Evolutionary conservation across 1,140 invertebrate species (phyloP), one percentile per base, ranked within the genome.

Genomic region (Ruditapes philippinarum): DNA sequence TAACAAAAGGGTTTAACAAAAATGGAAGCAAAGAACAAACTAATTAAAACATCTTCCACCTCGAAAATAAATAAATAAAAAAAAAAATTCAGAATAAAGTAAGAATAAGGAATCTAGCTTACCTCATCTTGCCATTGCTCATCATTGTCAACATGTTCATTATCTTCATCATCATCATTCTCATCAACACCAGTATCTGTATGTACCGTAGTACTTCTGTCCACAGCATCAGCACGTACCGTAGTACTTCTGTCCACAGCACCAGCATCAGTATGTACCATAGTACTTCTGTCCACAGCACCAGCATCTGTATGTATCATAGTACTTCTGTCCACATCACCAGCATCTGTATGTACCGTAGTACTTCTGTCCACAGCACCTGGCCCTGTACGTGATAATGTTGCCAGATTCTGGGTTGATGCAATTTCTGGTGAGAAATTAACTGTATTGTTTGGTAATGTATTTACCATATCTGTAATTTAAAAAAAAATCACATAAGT

Each of bases 361-460:
- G 65, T 2, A 17, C 4, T 36, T 70, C 4, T n/a, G 1, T 70
- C 65, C 28, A 28, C 7, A 70, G 1, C 14, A 38, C n/a, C 28
- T 17, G 36, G 65, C n/a, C 33, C 33, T 4, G 38, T n/a, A 28
- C 33, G 65, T 19, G 65, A 70, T 40, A 70, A 1, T 70, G 65
- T 4, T 14, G 65, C 65, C 31, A 70, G 36, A 33, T 70, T 60
- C 45, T 80, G 78, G 25, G 78, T 80, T 7, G 78, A 80, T 9
- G 78, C 78, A n/a, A 80, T 54, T 19, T 60, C 51, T 22, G 78
- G 78, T 25, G 78, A 80, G 54, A 80, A 80, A 31, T 80, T 80
- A 0, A 25, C 51, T 25, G 78, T 57, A 17, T 33, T 80, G 78
- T 80, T 54, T 60, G 78, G 78, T 14, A 80, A 38, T 9, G 78